Base-by-base conservation (phyloP, 2,888 invertebrate species). In the Drosophila neotestacea region DNA sequence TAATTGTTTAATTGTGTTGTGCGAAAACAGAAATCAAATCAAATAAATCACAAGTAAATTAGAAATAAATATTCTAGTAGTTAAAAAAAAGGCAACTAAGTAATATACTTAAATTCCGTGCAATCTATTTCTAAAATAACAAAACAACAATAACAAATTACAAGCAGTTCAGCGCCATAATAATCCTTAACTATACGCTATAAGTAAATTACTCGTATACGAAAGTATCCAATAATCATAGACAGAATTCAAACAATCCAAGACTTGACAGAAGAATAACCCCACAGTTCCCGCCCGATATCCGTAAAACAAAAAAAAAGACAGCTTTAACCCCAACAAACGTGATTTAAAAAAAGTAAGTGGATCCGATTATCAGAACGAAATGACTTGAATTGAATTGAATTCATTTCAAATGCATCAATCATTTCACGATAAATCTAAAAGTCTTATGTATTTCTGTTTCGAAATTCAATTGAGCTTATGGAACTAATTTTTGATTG, bases 81-180 rank as follows among this genome's bases (percentile, higher is more conserved):
- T 79, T 63, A 72, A 68, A 56, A 50, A 63, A 73, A 62, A 70
- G 64, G 59, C 77, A 87, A 80, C 71, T 72, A 79, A 74, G 68
- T 69, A 80, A 79, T 73, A 79, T 73, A 77, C 77, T 79, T 88
- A 84, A 76, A 81, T 63, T 80, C 75, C 90, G 88, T 88, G 88
- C 88, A 88, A 88, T 88, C 82, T 90, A 88, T 88, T 89, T 88
- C 76, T 89, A 87, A 90, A 88, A 88, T 85, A 87, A 66, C 52
- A 80, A 65, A 69, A 70, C 22, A 66, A 54, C 7, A 32, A 55
- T 27, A 47, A 47, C 32, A 32, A 30, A 41, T 65, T 36, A 61
- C 36, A 55, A 70, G 50, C 39, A 44, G 41, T 10, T 30, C 73
- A 64, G 38, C 69, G 77, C 76, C 71, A 82, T 73, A 77, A 71